Percentiles rank a stretch among this genome's conserved stretches.
Conservation (phyloP, 2,888 invertebrate species). For the Deilephila porcellus region DNA sequence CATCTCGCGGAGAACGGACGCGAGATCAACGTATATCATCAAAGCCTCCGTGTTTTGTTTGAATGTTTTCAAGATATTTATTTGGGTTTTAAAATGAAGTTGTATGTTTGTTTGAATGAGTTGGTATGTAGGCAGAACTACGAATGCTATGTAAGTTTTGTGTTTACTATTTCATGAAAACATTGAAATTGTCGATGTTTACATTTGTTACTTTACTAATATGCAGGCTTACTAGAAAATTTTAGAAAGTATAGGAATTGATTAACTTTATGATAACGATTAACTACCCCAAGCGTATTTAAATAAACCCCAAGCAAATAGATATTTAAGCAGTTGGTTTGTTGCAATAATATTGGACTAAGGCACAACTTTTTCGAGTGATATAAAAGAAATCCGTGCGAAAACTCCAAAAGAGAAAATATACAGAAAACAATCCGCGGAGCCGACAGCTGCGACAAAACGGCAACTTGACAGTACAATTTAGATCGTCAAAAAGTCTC, state of each 20-base stretch:
- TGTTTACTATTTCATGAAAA: no score
- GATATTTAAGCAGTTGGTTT: background rate
- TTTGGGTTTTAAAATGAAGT: no score
- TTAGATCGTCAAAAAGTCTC: conserved; percentile 38
- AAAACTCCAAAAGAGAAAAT: background rate
- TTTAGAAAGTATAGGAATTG: no score
- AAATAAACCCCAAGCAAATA: no score
- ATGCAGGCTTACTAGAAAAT: no score
- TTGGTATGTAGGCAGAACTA: no score
- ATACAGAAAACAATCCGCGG: conserved; percentile 37
- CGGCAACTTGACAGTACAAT: conserved; percentile 35
- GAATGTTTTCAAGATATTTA: background rate
- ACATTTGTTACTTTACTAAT: no score
- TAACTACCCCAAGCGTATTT: no score
- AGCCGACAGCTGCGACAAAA: conserved; percentile 43
- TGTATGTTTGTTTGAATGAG: no score
- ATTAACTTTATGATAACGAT: no score
- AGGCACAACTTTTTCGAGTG: background rate
- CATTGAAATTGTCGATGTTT: no score
- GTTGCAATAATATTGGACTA: background rate
- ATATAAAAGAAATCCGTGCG: background rate
- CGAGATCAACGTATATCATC: conserved; percentile 39
- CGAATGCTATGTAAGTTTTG: no score
- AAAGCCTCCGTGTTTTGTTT: background rate
- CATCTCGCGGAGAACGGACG: conserved; percentile 47